These are phyloP conservation scores for Enteromius fasciolatus DNA, from an alignment of 2,797 vertebrate species.

Conservation along the genomic window DNA sequence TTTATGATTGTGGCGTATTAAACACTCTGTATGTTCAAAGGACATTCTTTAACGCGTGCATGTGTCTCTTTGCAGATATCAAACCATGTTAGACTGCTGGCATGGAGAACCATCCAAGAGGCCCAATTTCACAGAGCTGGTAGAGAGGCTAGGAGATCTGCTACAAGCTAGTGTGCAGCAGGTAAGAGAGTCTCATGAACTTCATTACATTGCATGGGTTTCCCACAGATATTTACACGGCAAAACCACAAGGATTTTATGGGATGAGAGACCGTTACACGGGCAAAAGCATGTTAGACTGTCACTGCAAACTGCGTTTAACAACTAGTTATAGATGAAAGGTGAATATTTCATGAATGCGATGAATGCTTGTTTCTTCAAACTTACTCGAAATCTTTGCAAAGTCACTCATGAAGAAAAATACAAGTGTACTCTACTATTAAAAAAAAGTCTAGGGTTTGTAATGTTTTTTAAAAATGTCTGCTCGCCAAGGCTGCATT, in stretches of 20 bases:
- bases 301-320: constrained; percentile 7
- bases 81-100: constrained; percentile 96
- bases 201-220: neutral
- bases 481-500: neutral
- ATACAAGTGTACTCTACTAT: neutral
- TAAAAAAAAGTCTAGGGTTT: neutral
- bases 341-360: neutral
- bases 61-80: constrained; percentile 77
- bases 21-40: constrained; percentile 23
- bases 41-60: neutral
- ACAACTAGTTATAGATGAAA: neutral
- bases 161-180: constrained; percentile 93
- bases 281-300: neutral
- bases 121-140: constrained; percentile 89
- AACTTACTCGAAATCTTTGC: too few relatives aligned
- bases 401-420: neutral
- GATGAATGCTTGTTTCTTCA: too few relatives aligned
- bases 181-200: constrained; percentile 69
- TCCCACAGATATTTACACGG: neutral
- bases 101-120: constrained; percentile 82
- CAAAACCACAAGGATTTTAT: constrained; percentile 10
- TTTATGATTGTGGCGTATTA: constrained; percentile 26
- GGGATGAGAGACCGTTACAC: neutral
- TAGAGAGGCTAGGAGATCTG: constrained; percentile 88
- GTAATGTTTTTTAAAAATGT: neutral